phyloP scores from a whole-genome alignment of 1,140 invertebrate species.

The Himalopsyche phryganea region DNA sequence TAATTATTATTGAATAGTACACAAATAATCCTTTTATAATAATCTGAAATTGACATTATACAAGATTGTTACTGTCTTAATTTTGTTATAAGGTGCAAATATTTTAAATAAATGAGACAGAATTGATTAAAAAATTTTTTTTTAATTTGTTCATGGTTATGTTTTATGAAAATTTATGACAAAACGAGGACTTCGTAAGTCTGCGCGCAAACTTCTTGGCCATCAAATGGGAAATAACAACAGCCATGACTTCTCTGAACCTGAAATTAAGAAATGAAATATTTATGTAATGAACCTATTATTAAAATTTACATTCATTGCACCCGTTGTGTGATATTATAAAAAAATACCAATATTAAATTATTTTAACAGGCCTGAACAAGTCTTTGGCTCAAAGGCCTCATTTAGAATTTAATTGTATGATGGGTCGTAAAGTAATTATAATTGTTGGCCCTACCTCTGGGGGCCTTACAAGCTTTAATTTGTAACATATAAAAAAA shows the following conservation, averaged over 20 bases:
- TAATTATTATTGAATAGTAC: too few relatives aligned
- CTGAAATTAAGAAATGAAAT: constrained; percentile 38
- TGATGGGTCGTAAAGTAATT: too few relatives aligned
- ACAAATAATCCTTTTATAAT: too few relatives aligned
- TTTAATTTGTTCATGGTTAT: background rate
- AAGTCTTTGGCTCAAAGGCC: background rate
- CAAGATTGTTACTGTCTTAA: too few relatives aligned
- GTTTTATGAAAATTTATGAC: constrained; percentile 27
- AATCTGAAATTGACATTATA: too few relatives aligned
- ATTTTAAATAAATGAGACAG: background rate
- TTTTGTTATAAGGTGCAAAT: too few relatives aligned
- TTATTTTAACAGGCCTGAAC: background rate
- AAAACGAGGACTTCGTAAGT: constrained; percentile 59
- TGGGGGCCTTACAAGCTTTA: too few relatives aligned
- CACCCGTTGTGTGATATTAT: background rate
- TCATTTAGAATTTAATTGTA: too few relatives aligned
- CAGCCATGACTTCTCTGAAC: constrained; percentile 53
- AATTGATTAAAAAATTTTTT: background rate
- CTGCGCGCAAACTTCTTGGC: constrained; percentile 51
- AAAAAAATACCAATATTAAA: background rate
- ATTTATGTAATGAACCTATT: background rate
- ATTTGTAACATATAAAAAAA: too few relatives aligned
- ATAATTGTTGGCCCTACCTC: too few relatives aligned
- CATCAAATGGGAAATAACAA: constrained; percentile 58
- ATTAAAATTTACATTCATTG: background rate